These are phyloP conservation scores for Halcyon leucocephala DNA, from an alignment of 2,797 vertebrate genomes.

Conservation along the genomic window DNA sequence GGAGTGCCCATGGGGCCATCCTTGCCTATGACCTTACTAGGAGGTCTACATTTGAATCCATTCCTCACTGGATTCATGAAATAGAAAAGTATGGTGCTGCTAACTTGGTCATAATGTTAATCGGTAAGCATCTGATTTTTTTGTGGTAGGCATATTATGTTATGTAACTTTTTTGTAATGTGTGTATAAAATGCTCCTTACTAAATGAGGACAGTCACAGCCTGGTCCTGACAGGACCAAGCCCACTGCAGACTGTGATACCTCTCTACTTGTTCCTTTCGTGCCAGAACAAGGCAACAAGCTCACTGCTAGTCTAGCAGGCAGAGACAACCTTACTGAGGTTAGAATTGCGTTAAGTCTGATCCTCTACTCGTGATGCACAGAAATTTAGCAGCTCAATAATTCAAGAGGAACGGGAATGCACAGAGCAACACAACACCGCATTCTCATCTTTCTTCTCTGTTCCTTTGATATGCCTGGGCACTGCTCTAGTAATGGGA, in stretches of 20 bases:
- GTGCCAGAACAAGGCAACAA: neutral
- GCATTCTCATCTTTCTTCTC: constrained; percentile 36
- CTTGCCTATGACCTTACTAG: constrained; percentile 95
- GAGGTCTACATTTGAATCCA: constrained; percentile 88
- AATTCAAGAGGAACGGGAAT: neutral
- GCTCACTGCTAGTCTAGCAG: neutral
- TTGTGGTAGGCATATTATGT: neutral
- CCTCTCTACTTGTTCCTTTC: neutral
- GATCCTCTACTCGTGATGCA: neutral
- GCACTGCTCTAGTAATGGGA: constrained; percentile 7
- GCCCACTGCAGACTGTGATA: neutral
- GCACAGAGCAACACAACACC: constrained; percentile 6
- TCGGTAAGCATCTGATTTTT: constrained; percentile 81
- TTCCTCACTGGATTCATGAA: constrained; percentile 93
- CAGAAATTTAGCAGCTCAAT: neutral
- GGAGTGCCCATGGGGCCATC: constrained; percentile 93
- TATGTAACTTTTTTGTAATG: neutral
- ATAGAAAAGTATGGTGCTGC: constrained; percentile 91
- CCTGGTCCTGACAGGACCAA: neutral
- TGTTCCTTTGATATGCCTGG: neutral
- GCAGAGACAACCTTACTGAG: neutral
- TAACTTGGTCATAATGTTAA: constrained; percentile 90
- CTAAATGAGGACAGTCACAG: neutral
- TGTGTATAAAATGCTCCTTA: neutral
- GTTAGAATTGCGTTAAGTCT: neutral